Evolutionary conservation across 2,113 vertebrate species (phyloP).

Genomic region (Tretioscincus oriximinensis): DNA sequence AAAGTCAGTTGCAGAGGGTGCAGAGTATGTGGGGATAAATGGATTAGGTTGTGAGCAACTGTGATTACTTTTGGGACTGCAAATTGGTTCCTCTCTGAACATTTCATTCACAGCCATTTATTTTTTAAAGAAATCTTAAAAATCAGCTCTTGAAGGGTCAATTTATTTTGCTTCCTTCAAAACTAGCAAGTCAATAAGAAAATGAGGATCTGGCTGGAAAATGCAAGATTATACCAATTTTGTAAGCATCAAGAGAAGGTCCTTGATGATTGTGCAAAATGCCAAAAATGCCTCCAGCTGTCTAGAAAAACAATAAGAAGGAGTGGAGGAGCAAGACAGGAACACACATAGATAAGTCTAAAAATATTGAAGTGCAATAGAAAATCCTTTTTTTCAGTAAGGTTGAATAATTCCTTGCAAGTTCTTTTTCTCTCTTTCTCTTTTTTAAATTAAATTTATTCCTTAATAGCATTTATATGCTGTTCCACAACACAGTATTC

Average conservation of each 20-base stretch:
- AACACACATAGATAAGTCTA: not conserved
- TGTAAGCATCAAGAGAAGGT: conserved; percentile 43
- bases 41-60: conserved; percentile 34
- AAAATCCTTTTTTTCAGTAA: not conserved
- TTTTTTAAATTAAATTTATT: no score
- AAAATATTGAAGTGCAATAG: not conserved
- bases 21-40: not conserved
- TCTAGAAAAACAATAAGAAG: conserved; percentile 30
- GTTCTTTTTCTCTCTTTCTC: not conserved
- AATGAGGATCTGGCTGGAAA: conserved; percentile 42
- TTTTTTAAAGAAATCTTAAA: conserved; percentile 34
- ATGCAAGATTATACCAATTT: conserved; percentile 42
- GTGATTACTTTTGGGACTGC: conserved; percentile 44
- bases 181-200: conserved; percentile 40
- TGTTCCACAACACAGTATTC: not conserved
- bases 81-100: conserved; percentile 57
- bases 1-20: conserved; percentile 12
- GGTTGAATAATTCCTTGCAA: not conserved
- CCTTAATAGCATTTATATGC: not conserved
- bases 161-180: conserved; percentile 50
- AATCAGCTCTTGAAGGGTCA: conserved; percentile 33
- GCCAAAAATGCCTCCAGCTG: conserved; percentile 54
- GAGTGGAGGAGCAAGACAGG: not conserved
- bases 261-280: conserved; percentile 46
- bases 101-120: conserved; percentile 24